Percentiles rank a stretch among this genome's conserved stretches.
Evolutionary conservation across 2,888 invertebrate species (phyloP).

Genomic region (Diarsia brunnea): DNA sequence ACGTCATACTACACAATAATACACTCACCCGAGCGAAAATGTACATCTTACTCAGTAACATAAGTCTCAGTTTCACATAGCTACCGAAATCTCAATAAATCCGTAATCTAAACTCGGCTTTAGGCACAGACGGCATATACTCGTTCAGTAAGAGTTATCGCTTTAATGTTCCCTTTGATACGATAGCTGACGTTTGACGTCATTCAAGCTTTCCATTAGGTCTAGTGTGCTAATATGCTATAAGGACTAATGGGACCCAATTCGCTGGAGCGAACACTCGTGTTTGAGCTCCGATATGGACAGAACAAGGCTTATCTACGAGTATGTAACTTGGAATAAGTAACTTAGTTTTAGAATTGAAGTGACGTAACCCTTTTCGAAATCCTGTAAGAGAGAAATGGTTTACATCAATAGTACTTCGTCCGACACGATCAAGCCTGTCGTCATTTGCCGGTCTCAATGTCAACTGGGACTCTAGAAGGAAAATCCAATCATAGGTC

Average conservation of each 20-base stretch:
- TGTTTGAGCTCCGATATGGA: conserved; percentile 46
- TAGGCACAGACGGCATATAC: conserved; percentile 25
- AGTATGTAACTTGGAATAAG: conserved; percentile 37
- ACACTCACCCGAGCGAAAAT: background rate
- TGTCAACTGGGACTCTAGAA: conserved; percentile 4
- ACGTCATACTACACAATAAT: background rate
- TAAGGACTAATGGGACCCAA: conserved; percentile 54
- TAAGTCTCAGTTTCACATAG: conserved; percentile 1
- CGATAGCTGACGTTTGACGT: conserved; percentile 59
- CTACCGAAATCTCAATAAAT: conserved; percentile 24
- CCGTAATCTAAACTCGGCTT: conserved; percentile 34
- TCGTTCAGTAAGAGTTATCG: conserved; percentile 42
- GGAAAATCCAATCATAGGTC: background rate
- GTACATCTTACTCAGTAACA: background rate
- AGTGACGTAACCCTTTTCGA: conserved; percentile 2
- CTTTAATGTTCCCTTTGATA: conserved; percentile 61
- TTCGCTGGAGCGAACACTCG: conserved; percentile 51
- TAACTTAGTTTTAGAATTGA: conserved; percentile 27
- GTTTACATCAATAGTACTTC: background rate
- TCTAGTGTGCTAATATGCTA: conserved; percentile 55
- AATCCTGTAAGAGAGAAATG: background rate
- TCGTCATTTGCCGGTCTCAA: conserved; percentile 17
- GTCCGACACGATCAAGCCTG: background rate
- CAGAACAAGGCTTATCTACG: conserved; percentile 43
- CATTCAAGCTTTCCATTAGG: conserved; percentile 62